Conservation (phyloP, 2,888 invertebrate species). For the Vandiemenella viatica region DNA sequence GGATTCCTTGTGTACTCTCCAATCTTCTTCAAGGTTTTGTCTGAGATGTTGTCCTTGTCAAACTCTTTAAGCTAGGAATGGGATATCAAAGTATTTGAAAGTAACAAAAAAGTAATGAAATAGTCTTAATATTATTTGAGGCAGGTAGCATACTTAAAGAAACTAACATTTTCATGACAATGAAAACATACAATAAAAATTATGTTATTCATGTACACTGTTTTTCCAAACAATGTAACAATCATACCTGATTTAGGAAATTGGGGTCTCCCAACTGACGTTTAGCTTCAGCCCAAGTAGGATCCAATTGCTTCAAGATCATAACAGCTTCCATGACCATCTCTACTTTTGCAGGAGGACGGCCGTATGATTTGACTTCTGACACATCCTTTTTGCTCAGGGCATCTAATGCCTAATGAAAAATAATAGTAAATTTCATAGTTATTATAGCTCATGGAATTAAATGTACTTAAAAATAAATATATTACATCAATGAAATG, state of each 20-base stretch:
- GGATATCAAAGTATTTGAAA: too few species aligned
- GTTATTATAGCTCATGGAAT: too few species aligned
- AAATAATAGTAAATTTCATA: too few species aligned
- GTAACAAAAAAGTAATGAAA: too few species aligned
- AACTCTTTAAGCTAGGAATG: constrained; percentile 56
- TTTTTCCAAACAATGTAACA: too few species aligned
- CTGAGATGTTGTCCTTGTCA: constrained; percentile 76
- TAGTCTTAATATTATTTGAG: too few species aligned
- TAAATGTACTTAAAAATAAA: background rate
- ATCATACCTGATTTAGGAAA: constrained; percentile 46
- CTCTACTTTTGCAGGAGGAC: constrained; percentile 75
- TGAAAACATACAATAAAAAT: too few species aligned
- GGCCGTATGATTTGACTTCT: constrained; percentile 79
- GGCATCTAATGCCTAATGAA: constrained; percentile 50
- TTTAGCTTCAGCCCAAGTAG: constrained; percentile 79
- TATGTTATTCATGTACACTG: too few species aligned
- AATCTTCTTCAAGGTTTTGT: constrained; percentile 67
- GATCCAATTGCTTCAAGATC: constrained; percentile 60
- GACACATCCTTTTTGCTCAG: constrained; percentile 75
- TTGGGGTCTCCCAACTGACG: constrained; percentile 67
- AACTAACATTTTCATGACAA: too few species aligned
- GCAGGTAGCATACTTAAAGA: too few species aligned
- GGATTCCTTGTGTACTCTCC: constrained; percentile 61
- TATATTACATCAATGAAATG: constrained; percentile 1
- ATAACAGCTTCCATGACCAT: constrained; percentile 83